Conservation (phyloP, 2,113 vertebrate species). For the Semicossyphus pulcher region DNA sequence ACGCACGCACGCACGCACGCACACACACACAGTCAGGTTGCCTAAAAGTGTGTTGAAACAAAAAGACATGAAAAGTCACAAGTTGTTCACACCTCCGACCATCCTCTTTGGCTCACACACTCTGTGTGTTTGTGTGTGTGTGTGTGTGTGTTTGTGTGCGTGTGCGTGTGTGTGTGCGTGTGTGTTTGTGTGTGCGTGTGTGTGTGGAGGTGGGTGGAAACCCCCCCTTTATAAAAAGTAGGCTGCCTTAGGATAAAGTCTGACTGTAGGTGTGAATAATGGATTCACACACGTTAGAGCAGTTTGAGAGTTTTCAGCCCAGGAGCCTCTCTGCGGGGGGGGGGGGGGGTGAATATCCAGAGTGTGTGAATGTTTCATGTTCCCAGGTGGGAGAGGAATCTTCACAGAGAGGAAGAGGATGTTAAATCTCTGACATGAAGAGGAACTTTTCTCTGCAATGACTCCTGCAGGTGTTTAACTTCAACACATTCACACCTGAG, state of each 20-base stretch:
- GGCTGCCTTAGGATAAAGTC: constrained; percentile 86
- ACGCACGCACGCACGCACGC: too few relatives aligned
- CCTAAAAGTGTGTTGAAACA: too few relatives aligned
- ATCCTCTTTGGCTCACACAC: too few relatives aligned
- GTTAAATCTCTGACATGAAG: constrained; percentile 43
- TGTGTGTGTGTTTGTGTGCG: too few relatives aligned
- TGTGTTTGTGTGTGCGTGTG: constrained; percentile 5
- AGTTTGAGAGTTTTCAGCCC: constrained; percentile 93
- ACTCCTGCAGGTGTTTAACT: constrained; percentile 50
- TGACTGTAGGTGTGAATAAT: constrained; percentile 92
- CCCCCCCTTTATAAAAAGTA: constrained; percentile 84
- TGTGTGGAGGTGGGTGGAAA: neutral
- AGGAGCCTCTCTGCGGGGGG: constrained; percentile 89
- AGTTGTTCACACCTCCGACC: too few relatives aligned
- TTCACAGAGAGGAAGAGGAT: constrained; percentile 83
- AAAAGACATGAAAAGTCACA: too few relatives aligned
- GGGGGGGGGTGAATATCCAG: neutral
- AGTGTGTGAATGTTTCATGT: constrained; percentile 93
- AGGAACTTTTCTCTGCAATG: constrained; percentile 17
- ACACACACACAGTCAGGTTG: neutral
- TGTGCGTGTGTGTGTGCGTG: neutral
- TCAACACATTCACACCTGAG: too few relatives aligned
- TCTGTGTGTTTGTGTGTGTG: too few relatives aligned
- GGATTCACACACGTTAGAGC: constrained; percentile 88
- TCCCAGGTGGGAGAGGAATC: constrained; percentile 91